phyloP scores from a whole-genome alignment of 2,888 invertebrate species.

The Drosophila antonietae region DNA sequence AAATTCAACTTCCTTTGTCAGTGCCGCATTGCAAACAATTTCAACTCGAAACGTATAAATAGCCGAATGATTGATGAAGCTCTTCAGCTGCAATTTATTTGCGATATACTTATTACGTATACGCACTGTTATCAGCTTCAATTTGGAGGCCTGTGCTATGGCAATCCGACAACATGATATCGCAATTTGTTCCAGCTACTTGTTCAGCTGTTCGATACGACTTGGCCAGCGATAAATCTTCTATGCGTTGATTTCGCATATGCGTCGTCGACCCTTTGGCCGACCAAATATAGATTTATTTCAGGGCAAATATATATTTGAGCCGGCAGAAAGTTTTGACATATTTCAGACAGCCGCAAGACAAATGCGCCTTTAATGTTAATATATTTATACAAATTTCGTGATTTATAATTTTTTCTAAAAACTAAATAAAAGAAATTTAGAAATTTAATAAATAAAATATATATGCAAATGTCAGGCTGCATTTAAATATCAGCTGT shows the following conservation, averaged over 20 bases:
- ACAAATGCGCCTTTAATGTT: constrained; percentile 66
- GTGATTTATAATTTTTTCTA: constrained; percentile 27
- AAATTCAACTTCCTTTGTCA: constrained; percentile 1
- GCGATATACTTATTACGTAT: constrained; percentile 15
- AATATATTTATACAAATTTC: constrained; percentile 49
- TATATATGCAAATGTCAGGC: not conserved
- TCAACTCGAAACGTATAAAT: constrained; percentile 5
- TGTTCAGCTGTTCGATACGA: constrained; percentile 55
- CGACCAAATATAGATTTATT: constrained; percentile 71
- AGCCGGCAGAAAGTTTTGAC: constrained; percentile 62
- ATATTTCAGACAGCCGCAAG: constrained; percentile 63
- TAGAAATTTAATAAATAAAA: not conserved
- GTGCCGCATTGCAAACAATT: not conserved
- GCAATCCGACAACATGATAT: constrained; percentile 24
- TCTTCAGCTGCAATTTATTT: constrained; percentile 10
- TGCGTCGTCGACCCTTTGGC: constrained; percentile 52
- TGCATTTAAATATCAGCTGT: constrained; percentile 51
- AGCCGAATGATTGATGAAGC: constrained; percentile 34
- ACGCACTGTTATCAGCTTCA: constrained; percentile 21
- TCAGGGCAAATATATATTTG: constrained; percentile 45
- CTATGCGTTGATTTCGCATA: constrained; percentile 64
- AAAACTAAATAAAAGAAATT: constrained; percentile 12
- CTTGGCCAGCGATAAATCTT: constrained; percentile 66
- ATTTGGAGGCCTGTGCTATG: not conserved
- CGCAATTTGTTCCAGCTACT: constrained; percentile 37